Evolutionary conservation across 1,140 invertebrate species (phyloP).

Genomic region (Drosophila rufa): DNA sequence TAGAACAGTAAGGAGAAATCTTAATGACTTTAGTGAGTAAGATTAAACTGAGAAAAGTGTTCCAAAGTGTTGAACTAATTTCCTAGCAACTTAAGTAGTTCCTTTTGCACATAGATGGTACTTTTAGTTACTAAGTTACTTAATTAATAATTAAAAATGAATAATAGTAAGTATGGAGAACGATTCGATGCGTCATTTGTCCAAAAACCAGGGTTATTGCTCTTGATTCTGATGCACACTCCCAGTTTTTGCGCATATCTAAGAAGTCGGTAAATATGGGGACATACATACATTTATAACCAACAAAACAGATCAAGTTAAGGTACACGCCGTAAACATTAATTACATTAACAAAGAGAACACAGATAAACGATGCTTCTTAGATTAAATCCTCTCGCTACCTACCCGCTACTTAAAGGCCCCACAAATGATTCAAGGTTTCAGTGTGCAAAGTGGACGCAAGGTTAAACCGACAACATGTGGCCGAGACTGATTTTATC

Average conservation of each 20-base stretch:
- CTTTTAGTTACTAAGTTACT: too few relatives aligned
- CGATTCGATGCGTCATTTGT: background rate
- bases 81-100: background rate
- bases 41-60: background rate
- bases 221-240: background rate
- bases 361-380: conserved; percentile 27
- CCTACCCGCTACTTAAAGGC: conserved; percentile 32
- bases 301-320: conserved; percentile 14
- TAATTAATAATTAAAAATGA: background rate
- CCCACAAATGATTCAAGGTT: conserved; percentile 21
- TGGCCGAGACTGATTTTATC: conserved; percentile 27
- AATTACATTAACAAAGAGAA: conserved; percentile 12
- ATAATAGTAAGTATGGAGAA: background rate
- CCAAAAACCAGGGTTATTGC: background rate
- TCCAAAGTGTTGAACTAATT: background rate
- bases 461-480: conserved; percentile 19
- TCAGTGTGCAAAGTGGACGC: conserved; percentile 26
- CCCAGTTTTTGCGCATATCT: conserved; percentile 11
- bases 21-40: background rate
- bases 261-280: background rate
- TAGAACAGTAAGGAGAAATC: background rate
- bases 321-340: conserved; percentile 24
- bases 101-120: background rate
- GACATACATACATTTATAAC: background rate
- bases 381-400: conserved; percentile 28